Evolutionary conservation across 1,140 invertebrate genomes (phyloP).

Genomic region (Hestina assimilis): DNA sequence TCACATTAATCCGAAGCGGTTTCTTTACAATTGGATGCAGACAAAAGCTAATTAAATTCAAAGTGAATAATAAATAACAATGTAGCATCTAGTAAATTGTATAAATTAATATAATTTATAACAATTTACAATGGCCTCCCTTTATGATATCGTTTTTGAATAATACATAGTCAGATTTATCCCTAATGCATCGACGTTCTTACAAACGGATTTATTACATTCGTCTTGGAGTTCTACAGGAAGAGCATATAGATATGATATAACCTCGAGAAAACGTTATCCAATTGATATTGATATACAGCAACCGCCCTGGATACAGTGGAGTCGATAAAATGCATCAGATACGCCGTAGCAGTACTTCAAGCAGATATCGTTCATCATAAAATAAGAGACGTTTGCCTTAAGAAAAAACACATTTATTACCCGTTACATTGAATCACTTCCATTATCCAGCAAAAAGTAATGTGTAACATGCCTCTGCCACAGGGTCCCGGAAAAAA

Average conservation of each 20-base stretch:
- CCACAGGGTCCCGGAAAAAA: constrained; percentile 41
- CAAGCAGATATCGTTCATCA: constrained; percentile 38
- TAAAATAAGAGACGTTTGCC: constrained; percentile 36
- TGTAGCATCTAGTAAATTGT: not conserved
- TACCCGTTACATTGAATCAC: constrained; percentile 39
- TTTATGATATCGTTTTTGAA: constrained; percentile 11
- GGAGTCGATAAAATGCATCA: constrained; percentile 17
- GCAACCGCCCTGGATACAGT: constrained; percentile 24
- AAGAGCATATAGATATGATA: constrained; percentile 13
- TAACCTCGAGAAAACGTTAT: constrained; percentile 10
- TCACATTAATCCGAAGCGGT: constrained; percentile 29
- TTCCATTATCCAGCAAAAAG: constrained; percentile 47
- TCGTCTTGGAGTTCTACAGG: constrained; percentile 1
- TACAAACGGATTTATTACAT: constrained; percentile 17
- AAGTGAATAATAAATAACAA: constrained; percentile 5
- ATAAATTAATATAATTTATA: constrained; percentile 2
- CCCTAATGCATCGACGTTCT: constrained; percentile 1
- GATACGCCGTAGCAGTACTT: constrained; percentile 25
- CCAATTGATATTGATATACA: constrained; percentile 12
- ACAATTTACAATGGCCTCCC: not conserved
- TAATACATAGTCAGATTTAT: constrained; percentile 17
- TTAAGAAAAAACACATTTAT: constrained; percentile 40
- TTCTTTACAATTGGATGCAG: constrained; percentile 4
- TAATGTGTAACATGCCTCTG: constrained; percentile 46
- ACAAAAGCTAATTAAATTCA: not conserved